Base-by-base conservation (phyloP, 2,113 vertebrate genomes). In the Tychaedon coryphoeus region DNA sequence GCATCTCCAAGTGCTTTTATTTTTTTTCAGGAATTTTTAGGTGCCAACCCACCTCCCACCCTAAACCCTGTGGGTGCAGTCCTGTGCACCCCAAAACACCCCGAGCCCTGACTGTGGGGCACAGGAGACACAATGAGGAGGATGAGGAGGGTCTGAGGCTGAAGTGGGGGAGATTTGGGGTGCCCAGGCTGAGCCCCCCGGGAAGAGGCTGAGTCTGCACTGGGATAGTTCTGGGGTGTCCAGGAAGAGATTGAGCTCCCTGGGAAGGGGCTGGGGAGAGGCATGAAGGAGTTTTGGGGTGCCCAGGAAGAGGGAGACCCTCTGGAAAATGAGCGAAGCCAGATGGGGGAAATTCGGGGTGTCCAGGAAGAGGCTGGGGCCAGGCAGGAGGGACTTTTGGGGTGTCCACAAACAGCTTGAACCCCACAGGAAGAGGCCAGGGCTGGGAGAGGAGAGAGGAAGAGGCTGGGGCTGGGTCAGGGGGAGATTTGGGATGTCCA, bases 1-100 rank as follows among this genome's bases (percentile, higher is more conserved):
- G 1, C 2, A 0, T 17, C 12, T 18, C 13, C 18, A 0, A 0
- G 33, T 1, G 28, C 19, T 79, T 40, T 36, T 12, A 2, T 11
- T 33, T 20, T 74, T 72, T 33, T 50, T 50, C 19, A 34, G 48
- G 58, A 31, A 26, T 47, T 80, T 67, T 40, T 5, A 60, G 60
- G 16, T 36, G n/a, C 24, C 22, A 11, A 25, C n/a, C 4, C 40
- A 10, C 7, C 16, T 29, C 8, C 14, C 6, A 4, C 4, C 11
- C 28, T 19, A 2, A 74, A n/a, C 19, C 28, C 47, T 2, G 0
- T 1, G 3, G 45, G 17, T 12, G 43, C 56, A 69, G 40, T 19
- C 13, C 24, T 14, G 0, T 2, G 51, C 3, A 19, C 60, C 69
- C 58, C 72, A 38, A 47, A 70, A 18, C 40, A 12, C 11, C 69